These are phyloP conservation scores for Sebastes kiyomatsui DNA, from an alignment of 2,797 vertebrate species.

Conservation along the genomic window DNA sequence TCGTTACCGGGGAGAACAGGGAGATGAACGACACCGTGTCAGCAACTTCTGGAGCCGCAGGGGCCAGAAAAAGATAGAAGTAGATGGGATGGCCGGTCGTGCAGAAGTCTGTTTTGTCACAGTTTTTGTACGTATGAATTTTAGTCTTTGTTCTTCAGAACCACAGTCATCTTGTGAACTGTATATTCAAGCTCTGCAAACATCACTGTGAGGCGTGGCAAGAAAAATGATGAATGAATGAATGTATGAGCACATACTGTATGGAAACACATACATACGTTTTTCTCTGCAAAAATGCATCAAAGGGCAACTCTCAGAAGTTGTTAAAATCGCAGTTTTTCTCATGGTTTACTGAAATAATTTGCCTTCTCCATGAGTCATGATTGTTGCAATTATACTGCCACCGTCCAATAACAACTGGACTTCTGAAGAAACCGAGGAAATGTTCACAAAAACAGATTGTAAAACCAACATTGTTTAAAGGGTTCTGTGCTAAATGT, in stretches of 20 bases:
- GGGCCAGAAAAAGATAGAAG: slow-evolving; percentile 25
- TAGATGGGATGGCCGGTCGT: slow-evolving; percentile 1
- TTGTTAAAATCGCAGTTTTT: neutral
- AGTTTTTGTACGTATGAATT: slow-evolving; percentile 7
- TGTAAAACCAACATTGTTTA: neutral
- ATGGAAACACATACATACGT: neutral
- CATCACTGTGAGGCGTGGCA: neutral
- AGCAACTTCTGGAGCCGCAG: slow-evolving; percentile 64
- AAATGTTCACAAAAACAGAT: neutral
- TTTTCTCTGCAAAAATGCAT: neutral
- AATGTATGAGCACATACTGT: neutral
- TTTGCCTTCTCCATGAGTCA: neutral
- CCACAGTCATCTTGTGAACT: neutral
- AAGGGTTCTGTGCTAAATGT: neutral
- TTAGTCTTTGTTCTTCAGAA: neutral
- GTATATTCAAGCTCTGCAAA: neutral
- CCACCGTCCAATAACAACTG: neutral
- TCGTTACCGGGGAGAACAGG: slow-evolving; percentile 75
- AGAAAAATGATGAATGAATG: neutral
- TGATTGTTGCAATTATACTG: neutral
- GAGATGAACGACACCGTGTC: slow-evolving; percentile 70
- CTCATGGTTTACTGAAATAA: neutral
- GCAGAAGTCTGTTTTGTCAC: neutral
- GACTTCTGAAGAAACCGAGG: neutral
- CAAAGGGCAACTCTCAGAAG: neutral